A percentile compares a stretch with the other conserved stretches of the same genome.
phyloP scores from a whole-genome alignment of 2,797 vertebrate species.

The Rallus crepitans region DNA sequence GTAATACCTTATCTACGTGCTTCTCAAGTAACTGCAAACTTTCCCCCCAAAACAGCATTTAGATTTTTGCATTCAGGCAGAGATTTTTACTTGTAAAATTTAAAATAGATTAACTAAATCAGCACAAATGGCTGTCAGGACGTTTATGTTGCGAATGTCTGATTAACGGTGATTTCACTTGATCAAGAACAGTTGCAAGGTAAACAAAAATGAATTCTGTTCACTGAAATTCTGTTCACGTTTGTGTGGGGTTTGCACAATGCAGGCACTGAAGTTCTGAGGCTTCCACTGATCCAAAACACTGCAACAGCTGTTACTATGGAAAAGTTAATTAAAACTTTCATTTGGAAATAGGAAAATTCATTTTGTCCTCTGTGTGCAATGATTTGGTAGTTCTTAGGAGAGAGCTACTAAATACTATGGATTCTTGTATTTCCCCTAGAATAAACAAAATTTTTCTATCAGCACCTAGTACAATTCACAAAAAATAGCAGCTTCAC shows the following conservation, averaged over 20 bases:
- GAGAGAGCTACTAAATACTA: neutral
- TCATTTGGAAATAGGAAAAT: neutral
- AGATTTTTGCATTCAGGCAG: neutral
- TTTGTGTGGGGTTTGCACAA: neutral
- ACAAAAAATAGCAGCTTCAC: neutral
- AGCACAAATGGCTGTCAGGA: neutral
- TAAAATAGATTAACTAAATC: neutral
- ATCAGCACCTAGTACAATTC: neutral
- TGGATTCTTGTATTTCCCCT: neutral
- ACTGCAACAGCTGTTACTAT: neutral
- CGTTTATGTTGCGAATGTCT: neutral
- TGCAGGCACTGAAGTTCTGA: neutral
- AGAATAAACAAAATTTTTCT: neutral
- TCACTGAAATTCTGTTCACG: neutral
- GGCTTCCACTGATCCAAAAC: neutral
- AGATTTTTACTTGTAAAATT: neutral
- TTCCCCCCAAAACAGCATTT: neutral
- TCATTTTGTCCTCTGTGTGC: neutral
- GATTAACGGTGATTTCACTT: neutral
- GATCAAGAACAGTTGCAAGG: neutral
- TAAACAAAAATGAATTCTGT: neutral
- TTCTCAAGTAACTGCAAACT: neutral
- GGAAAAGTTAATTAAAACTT: neutral
- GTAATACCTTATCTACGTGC: neutral
- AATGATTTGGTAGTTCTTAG: neutral